Conservation (phyloP, 2,888 invertebrate species). For the Drosophila diplacantha region DNA sequence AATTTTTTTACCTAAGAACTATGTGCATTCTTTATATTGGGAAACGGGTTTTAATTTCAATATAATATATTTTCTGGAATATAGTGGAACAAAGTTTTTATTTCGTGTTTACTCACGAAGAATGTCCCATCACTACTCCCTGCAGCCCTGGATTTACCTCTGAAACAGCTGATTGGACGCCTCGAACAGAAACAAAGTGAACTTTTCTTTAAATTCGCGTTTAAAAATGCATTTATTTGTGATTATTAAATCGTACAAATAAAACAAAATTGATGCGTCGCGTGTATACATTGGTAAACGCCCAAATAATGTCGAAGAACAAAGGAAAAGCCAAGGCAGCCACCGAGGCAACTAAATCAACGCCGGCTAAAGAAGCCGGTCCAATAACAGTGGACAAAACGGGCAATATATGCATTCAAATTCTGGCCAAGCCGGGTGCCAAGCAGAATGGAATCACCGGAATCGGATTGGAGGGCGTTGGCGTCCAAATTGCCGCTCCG, state of each 20-base stretch:
- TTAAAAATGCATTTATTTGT: conserved; percentile 21
- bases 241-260: conserved; percentile 3
- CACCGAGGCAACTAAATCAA: conserved; percentile 10
- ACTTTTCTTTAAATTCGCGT: conserved; percentile 4
- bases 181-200: neutral
- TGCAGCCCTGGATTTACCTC: conserved; percentile 6
- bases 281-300: conserved; percentile 33
- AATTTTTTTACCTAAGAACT: conserved; percentile 62
- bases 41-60: rapidly evolving
- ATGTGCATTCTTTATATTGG: neutral
- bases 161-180: conserved; percentile 37
- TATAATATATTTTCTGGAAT: neutral
- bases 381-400: conserved; percentile 79
- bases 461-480: conserved; percentile 82
- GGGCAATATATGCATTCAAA: conserved; percentile 82
- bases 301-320: conserved; percentile 65
- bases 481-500: conserved; percentile 88
- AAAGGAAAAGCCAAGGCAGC: conserved; percentile 59
- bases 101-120: neutral
- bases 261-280: conserved; percentile 50
- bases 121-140: conserved; percentile 2
- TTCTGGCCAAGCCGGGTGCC: conserved; percentile 87
- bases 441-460: conserved; percentile 84
- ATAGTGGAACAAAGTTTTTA: neutral
- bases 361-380: conserved; percentile 14